Base-by-base conservation (phyloP, 2,797 vertebrate genomes). In the Hipposideros larvatus region DNA sequence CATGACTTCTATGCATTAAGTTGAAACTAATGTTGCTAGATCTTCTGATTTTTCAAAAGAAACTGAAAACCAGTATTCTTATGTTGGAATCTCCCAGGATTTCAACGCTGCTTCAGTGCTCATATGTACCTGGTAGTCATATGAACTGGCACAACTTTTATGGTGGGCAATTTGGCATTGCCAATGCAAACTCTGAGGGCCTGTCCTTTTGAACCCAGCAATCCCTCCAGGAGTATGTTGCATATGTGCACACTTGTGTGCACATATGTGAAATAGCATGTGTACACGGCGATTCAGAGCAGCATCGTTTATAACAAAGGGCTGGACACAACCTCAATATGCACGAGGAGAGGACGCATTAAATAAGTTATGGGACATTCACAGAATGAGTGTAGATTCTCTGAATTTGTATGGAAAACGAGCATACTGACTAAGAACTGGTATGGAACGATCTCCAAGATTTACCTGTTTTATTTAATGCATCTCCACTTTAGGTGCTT, bases 251-350 rank as follows among this genome's bases (percentile, higher is more conserved):
- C 13, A 4, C 53, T 26, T 59, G 57, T 26, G 57, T 31, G 46
- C 3, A 7, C 1, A 2, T 0, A 1, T 41, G 22, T 53, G 43
- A 70, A 48, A 15, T 26, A 16, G 48, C 28, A 15, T 2, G 16
- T 6, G 28, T 0, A 1, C 4, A 2, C 0, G 0, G 34, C 7
- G 59, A 13, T 2, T 53, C 63, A 1, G 3, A 0, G 26, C 43
- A 21, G 14, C 55, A 11, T 1, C 1, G 2, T 28, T 15, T 31
- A 22, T 26, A 24, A 63, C 22, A 28, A 68, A 59, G n/a, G 11
- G 4, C 8, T 1, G 11, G 31, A 31, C 1, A 0, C 15, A 71
- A 7, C 55, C 55, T 73, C 74, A 7, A 0, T 2, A 24, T 10
- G 31, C 26, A 53, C 0, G 19, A 43, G 48, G 48, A 55, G 16